phyloP scores from a whole-genome alignment of 2,797 vertebrate genomes.

The Acrocephalus scirpaceus region DNA sequence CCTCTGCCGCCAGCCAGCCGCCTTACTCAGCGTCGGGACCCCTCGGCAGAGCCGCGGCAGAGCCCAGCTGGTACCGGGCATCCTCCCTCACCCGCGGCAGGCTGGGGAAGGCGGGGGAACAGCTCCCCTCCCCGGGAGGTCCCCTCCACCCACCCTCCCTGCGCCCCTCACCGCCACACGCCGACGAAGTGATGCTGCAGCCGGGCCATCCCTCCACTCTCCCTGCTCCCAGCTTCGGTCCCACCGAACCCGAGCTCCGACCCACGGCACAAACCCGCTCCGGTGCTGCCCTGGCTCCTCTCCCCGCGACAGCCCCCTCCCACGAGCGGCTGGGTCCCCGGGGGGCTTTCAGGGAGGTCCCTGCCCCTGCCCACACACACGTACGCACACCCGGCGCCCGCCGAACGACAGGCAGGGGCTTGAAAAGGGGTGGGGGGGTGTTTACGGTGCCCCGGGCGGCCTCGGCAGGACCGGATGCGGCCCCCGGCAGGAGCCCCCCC shows the following conservation, averaged over 20 bases:
- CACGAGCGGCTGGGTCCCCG: neutral
- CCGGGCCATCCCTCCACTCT: neutral
- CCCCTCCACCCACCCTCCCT: neutral
- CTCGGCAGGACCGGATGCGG: neutral
- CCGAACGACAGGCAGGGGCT: conserved; percentile 52
- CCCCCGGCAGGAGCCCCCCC: neutral
- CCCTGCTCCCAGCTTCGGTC: neutral
- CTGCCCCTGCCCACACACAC: conserved; percentile 64
- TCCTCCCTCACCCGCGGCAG: neutral
- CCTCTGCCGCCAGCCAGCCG: conserved; percentile 10
- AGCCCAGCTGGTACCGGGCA: neutral
- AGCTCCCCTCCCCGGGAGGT: neutral
- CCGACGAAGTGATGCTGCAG: neutral
- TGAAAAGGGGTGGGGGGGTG: conserved; percentile 58
- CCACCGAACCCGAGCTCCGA: neutral
- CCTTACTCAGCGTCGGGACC: conserved; percentile 26
- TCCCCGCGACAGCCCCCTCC: neutral
- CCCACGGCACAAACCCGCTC: neutral
- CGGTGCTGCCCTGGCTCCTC: neutral
- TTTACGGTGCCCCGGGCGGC: conserved; percentile 34
- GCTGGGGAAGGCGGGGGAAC: accelerated
- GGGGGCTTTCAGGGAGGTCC: conserved; percentile 62
- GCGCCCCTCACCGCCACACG: neutral
- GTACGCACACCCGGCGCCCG: conserved; percentile 34
- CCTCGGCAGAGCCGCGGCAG: neutral